Evolutionary conservation across 2,888 invertebrate species (phyloP).

Genomic region (Tolmerus cingulatus): DNA sequence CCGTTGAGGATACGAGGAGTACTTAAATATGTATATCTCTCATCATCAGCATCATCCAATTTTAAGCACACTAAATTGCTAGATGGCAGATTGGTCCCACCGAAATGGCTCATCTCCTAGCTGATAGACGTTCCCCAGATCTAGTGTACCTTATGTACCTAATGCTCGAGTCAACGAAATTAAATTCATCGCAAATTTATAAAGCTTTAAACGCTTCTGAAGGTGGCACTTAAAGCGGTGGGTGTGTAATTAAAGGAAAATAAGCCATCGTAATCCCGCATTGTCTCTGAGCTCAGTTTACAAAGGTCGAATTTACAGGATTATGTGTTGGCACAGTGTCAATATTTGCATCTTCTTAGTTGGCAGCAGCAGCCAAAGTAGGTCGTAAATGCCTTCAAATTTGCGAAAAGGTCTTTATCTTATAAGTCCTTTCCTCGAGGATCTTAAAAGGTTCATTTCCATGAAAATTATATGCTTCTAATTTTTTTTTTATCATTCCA

Average conservation of each 20-base stretch:
- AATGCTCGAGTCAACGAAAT: not conserved
- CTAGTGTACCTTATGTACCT: not conserved
- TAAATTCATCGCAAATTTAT: slow-evolving; percentile 2
- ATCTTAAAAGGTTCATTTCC: slow-evolving; percentile 12
- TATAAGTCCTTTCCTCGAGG: not conserved
- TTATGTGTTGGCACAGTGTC: slow-evolving; percentile 17
- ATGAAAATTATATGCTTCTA: slow-evolving; percentile 6
- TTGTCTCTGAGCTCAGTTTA: slow-evolving; percentile 2
- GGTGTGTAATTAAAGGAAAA: not conserved
- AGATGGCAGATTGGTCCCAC: not conserved
- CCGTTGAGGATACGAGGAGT: not conserved
- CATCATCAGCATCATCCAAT: not conserved
- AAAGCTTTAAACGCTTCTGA: slow-evolving; percentile 1
- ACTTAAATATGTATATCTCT: not conserved
- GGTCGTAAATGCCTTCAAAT: slow-evolving; percentile 25
- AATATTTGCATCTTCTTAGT: slow-evolving; percentile 4
- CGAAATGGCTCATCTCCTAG: not conserved
- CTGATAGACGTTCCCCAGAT: not conserved
- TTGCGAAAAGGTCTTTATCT: slow-evolving; percentile 4
- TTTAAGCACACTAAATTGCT: not conserved
- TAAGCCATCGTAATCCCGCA: slow-evolving; percentile 13
- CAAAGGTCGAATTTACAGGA: slow-evolving; percentile 12
- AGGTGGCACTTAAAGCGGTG: not conserved
- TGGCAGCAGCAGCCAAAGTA: not conserved
- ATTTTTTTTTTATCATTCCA: slow-evolving; percentile 13